phyloP scores from a whole-genome alignment of 2,888 invertebrate species.

The Sesamia inferens region DNA sequence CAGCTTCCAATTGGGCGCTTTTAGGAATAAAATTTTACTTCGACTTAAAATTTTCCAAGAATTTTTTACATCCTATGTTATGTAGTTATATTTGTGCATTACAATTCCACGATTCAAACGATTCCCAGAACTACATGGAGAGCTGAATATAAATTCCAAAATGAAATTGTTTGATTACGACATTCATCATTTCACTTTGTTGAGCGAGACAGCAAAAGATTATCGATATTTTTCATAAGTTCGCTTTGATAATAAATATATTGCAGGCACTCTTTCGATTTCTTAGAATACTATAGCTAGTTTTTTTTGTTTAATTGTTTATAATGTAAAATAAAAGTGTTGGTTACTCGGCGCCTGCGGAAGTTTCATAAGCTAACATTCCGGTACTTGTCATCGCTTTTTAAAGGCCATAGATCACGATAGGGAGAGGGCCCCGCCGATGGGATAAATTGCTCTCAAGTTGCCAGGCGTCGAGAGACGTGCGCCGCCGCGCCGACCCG shows the following conservation, averaged over 20 bases:
- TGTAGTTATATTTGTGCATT: conserved; percentile 24
- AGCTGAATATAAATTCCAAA: conserved; percentile 55
- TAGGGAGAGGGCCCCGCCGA: conserved; percentile 74
- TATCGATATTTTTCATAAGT: conserved; percentile 46
- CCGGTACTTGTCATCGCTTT: conserved; percentile 80
- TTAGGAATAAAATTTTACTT: conserved; percentile 81
- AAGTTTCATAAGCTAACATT: conserved; percentile 62
- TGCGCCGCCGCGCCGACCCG: conserved; percentile 67
- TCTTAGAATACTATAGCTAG: conserved; percentile 54
- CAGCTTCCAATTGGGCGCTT: conserved; percentile 77
- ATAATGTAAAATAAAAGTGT: conserved; percentile 55
- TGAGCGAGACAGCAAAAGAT: conserved; percentile 47
- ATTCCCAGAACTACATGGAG: conserved; percentile 49
- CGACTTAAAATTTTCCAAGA: conserved; percentile 69
- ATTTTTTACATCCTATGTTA: conserved; percentile 33
- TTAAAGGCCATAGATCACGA: conserved; percentile 80
- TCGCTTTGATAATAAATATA: conserved; percentile 54
- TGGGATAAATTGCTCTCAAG: conserved; percentile 83
- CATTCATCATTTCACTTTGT: conserved; percentile 60
- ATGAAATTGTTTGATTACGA: conserved; percentile 59
- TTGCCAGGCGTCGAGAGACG: conserved; percentile 79
- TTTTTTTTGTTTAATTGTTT: conserved; percentile 55
- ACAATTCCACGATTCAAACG: conserved; percentile 36
- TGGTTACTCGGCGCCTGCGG: conserved; percentile 54
- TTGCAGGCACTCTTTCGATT: conserved; percentile 56